Evolutionary conservation across 2,888 invertebrate species (phyloP).

Genomic region (Drosophila neonasuta): DNA sequence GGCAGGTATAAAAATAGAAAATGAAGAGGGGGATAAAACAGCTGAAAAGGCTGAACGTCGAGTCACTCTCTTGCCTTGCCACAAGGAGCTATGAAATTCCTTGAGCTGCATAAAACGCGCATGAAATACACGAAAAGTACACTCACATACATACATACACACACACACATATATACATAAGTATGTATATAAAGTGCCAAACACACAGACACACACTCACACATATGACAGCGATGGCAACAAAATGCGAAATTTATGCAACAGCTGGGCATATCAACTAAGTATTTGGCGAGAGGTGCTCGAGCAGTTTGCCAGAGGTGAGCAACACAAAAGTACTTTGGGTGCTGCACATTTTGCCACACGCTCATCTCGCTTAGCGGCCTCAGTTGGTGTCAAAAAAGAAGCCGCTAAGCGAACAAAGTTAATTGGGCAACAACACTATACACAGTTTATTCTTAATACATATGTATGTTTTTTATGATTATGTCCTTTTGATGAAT

Average conservation of each 20-base stretch:
- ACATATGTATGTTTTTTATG: too few species aligned
- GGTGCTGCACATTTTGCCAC: too few species aligned
- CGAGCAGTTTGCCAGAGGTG: neutral
- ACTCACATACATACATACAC: conserved; percentile 22
- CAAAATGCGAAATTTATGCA: conserved; percentile 71
- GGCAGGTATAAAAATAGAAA: neutral
- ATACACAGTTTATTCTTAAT: too few species aligned
- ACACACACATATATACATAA: neutral
- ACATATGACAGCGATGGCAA: conserved; percentile 33
- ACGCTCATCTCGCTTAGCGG: too few species aligned
- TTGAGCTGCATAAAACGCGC: conserved; percentile 67
- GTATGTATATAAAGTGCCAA: too few species aligned
- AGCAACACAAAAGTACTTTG: neutral
- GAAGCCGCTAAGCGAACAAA: too few species aligned
- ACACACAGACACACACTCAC: conserved; percentile 8
- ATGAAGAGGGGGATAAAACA: neutral
- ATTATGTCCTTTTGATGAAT: too few species aligned
- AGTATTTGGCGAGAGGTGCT: conserved; percentile 52
- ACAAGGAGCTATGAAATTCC: conserved; percentile 58
- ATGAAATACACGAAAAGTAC: conserved; percentile 53
- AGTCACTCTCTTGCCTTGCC: conserved; percentile 33
- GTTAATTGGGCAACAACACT: too few species aligned
- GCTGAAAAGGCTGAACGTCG: conserved; percentile 37
- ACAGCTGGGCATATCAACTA: conserved; percentile 61
- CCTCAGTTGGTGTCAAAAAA: too few species aligned